These are phyloP conservation scores for Bilobella aurantiaca DNA, from an alignment of 1,140 invertebrate genomes.

Conservation along the genomic window DNA sequence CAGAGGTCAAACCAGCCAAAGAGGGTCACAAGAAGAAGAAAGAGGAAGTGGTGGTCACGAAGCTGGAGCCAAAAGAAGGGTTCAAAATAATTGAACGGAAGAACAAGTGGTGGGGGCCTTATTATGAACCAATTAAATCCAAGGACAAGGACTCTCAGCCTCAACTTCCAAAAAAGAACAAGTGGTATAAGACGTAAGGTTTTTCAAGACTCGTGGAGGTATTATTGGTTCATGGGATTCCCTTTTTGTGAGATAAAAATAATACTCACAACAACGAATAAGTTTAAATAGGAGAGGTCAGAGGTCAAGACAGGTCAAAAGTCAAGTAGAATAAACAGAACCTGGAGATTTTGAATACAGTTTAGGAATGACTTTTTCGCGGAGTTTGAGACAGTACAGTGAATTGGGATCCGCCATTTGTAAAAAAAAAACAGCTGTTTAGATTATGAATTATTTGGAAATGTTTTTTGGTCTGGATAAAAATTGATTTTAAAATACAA, in stretches of 20 bases:
- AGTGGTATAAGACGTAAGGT: slow-evolving; percentile 7
- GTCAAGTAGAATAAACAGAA: background rate
- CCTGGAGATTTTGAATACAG: slow-evolving; percentile 1
- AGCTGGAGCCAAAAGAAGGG: background rate
- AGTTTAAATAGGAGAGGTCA: no score
- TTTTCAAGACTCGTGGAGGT: background rate
- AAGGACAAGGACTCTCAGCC: background rate
- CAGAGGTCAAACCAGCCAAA: background rate
- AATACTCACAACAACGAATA: no score
- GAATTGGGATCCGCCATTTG: no score
- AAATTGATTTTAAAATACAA: no score
- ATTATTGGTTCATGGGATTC: no score
- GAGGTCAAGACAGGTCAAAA: background rate
- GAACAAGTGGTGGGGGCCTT: background rate
- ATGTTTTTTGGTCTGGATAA: no score
- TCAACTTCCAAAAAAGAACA: slow-evolving; percentile 3
- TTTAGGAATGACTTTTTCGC: no score
- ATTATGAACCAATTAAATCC: background rate
- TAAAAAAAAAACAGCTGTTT: no score
- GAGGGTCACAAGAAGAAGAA: background rate
- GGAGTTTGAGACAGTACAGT: no score
- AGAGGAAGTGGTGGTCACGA: background rate
- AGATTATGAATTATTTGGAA: no score
- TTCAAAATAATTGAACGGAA: background rate
- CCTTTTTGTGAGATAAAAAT: no score